These are phyloP conservation scores for Asteroscopus sphinx DNA, from an alignment of 2,888 invertebrate species.

Conservation along the genomic window DNA sequence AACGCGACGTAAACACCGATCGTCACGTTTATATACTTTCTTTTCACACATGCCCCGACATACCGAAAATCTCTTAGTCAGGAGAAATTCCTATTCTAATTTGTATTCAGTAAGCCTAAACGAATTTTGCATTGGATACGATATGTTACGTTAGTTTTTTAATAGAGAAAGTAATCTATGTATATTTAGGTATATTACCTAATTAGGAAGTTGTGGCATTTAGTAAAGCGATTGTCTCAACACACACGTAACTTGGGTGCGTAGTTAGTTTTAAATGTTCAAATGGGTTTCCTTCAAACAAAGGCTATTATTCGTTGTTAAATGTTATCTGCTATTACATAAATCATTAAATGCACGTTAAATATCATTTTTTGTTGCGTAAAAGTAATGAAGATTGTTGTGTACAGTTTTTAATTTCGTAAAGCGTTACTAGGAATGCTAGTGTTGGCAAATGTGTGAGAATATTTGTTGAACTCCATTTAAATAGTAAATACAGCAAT, in stretches of 20 bases:
- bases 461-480: constrained; percentile 14
- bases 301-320: constrained; percentile 51
- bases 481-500: constrained; percentile 1
- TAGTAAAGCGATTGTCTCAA: constrained; percentile 41
- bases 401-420: constrained; percentile 53
- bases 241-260: constrained; percentile 39
- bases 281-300: constrained; percentile 52
- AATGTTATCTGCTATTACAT: constrained; percentile 50
- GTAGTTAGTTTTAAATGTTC: constrained; percentile 26
- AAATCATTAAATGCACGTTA: constrained; percentile 59
- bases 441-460: constrained; percentile 34
- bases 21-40: constrained; percentile 75
- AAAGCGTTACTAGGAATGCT: constrained; percentile 38
- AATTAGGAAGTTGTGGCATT: constrained; percentile 62
- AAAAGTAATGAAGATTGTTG: constrained; percentile 55
- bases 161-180: constrained; percentile 65
- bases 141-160: constrained; percentile 71
- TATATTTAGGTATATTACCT: constrained; percentile 62
- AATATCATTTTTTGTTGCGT: constrained; percentile 55
- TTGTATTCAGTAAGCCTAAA: constrained; percentile 80
- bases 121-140: constrained; percentile 75
- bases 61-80: constrained; percentile 78
- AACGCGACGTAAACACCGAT: constrained; percentile 62
- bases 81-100: constrained; percentile 83
- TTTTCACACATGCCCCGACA: constrained; percentile 74